Base-by-base conservation (phyloP, 2,797 vertebrate species). In the Silurus aristotelis region DNA sequence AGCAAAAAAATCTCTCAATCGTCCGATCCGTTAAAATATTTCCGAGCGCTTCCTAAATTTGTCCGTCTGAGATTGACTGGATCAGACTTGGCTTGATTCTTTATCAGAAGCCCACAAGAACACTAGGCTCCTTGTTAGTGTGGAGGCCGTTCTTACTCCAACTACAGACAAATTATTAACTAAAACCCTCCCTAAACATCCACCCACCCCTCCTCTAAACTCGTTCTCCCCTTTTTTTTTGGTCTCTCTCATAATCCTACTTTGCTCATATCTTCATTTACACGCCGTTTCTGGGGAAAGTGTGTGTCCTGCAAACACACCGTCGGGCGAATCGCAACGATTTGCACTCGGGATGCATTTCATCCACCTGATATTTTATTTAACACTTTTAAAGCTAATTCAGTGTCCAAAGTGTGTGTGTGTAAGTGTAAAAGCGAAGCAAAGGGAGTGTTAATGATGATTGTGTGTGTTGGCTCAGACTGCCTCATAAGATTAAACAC, bases 111-210 rank as follows among this genome's bases (percentile, higher is more conserved):
- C 87, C 89, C 55, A 71, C 82, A 92, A 92, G 89, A 95, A 95
- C 95, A 96, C 93, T 93, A 90, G 92, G 90, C 82, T 91, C 66
- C 92, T 95, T 94, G 95, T 96, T 93, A 93, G 93, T 90, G 90
- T 78, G 85, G 87, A 94, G 92, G 93, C 91, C 90, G 91, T 92
- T 91, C 91, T 93, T 89, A 92, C 92, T 90, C 94, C 92, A 93
- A 93, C 92, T 91, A 85, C 92, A 93, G 93, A 94, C 93, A 93
- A 94, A 95, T 95, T 88, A 94, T 94, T 93, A 95, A 94, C 93
- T 92, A 92, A 91, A 89, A 90, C 58, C 79, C 66, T 48, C 68
- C 22, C 52, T 9, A 52, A 52, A 7, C 48, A 52, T 10, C 8
- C 58, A 17, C 56, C 71, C 71, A 56, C 81, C 48, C 55, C 72